Evolutionary conservation across 1,140 invertebrate species (phyloP).

Genomic region (Choristoneura fumiferana): DNA sequence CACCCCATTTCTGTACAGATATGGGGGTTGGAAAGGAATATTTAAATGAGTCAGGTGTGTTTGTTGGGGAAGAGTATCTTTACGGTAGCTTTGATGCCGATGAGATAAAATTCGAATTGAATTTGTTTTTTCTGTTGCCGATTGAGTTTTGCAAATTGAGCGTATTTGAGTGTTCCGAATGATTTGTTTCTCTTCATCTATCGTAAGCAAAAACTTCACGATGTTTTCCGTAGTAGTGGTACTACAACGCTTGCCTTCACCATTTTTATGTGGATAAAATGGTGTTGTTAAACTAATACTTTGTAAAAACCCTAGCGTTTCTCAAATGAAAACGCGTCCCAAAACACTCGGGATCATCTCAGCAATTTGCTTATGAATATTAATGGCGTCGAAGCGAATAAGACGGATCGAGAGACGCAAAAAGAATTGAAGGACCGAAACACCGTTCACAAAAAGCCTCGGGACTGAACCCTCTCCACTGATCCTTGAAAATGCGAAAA

Average conservation of each 20-base stretch:
- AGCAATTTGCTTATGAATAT: constrained; percentile 74
- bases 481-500: constrained; percentile 57
- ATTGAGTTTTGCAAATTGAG: background rate
- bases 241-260: no score
- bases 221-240: no score
- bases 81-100: constrained; percentile 1
- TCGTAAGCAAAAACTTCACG: no score
- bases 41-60: constrained; percentile 56
- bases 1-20: constrained; percentile 28
- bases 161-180: no score
- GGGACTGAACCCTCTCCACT: constrained; percentile 39
- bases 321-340: no score
- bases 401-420: constrained; percentile 33
- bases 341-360: constrained; percentile 39
- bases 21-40: constrained; percentile 37
- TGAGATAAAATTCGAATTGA: constrained; percentile 7
- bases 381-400: constrained; percentile 50
- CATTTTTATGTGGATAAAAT: no score
- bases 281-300: no score
- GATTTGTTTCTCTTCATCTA: no score
- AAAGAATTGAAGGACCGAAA: constrained; percentile 33
- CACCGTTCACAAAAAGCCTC: constrained; percentile 54
- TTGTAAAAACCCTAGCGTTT: no score
- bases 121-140: background rate
- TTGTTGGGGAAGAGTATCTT: constrained; percentile 16